Evolutionary conservation across 2,888 invertebrate species (phyloP).

Genomic region (Nomada ruficornis): DNA sequence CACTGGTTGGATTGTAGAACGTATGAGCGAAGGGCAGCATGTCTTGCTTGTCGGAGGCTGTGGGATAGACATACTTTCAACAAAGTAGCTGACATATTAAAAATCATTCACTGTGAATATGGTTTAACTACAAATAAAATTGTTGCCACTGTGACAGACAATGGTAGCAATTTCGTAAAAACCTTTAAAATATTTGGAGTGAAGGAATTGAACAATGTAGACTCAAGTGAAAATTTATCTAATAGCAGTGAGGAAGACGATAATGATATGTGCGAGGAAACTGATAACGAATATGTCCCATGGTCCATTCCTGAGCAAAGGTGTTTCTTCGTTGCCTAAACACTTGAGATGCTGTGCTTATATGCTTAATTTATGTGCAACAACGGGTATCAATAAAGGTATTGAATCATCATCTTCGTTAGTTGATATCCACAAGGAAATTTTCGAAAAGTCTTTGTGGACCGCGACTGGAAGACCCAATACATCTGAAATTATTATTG

Average conservation of each 20-base stretch:
- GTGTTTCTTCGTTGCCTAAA: background rate
- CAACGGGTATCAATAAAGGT: background rate
- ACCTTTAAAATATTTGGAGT: background rate
- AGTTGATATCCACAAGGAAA: background rate
- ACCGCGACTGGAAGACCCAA: background rate
- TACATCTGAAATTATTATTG: background rate
- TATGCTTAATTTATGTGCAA: background rate
- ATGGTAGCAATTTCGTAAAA: background rate
- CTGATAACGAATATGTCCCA: conserved; percentile 1
- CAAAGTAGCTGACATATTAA: conserved; percentile 4
- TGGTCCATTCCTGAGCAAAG: background rate
- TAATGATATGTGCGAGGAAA: conserved; percentile 1
- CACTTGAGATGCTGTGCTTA: background rate
- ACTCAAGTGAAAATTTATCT: conserved; percentile 2
- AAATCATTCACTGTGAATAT: conserved; percentile 7
- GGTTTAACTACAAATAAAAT: conserved; percentile 5
- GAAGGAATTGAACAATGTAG: background rate
- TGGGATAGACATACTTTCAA: conserved; percentile 6
- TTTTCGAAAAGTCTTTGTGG: background rate
- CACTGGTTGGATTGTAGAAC: background rate
- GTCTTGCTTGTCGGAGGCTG: conserved; percentile 4
- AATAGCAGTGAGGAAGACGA: background rate
- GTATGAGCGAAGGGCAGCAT: conserved; percentile 2
- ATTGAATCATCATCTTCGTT: background rate
- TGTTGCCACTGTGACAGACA: conserved; percentile 6